Evolutionary conservation across 2,797 vertebrate genomes (phyloP).

Genomic region (Arrhamphus sclerolepis): DNA sequence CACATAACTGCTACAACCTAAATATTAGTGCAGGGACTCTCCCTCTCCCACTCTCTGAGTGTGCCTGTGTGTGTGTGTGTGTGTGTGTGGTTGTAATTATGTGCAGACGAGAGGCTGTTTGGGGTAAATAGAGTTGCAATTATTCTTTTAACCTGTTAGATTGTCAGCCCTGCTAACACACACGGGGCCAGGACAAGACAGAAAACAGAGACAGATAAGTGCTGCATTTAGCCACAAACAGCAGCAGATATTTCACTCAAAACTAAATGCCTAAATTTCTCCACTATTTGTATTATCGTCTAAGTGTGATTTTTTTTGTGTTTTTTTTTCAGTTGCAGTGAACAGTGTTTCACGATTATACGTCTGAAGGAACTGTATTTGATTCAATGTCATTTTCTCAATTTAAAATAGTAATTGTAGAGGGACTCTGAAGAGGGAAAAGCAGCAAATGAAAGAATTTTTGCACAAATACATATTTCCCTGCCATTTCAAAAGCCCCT

Average conservation of each 20-base stretch:
- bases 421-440: slow-evolving; percentile 18
- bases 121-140: slow-evolving; percentile 80
- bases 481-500: slow-evolving; percentile 12
- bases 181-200: slow-evolving; percentile 42
- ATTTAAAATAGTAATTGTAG: slow-evolving; percentile 24
- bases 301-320: slow-evolving; percentile 16
- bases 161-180: slow-evolving; percentile 64
- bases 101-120: slow-evolving; percentile 77
- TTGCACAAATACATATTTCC: slow-evolving; percentile 24
- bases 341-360: slow-evolving; percentile 17
- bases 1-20: slow-evolving; percentile 74
- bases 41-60: slow-evolving; percentile 28
- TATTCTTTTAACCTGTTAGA: slow-evolving; percentile 82
- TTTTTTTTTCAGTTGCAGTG: slow-evolving; percentile 23
- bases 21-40: slow-evolving; percentile 77
- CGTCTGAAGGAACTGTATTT: slow-evolving; percentile 6
- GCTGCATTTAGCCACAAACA: slow-evolving; percentile 49
- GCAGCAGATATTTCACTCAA: slow-evolving; percentile 28
- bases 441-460: slow-evolving; percentile 18
- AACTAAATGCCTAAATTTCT: slow-evolving; percentile 29
- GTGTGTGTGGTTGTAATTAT: slow-evolving; percentile 69
- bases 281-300: slow-evolving; percentile 24
- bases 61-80: slow-evolving; percentile 32
- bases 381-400: slow-evolving; percentile 1
- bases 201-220: slow-evolving; percentile 46